Evolutionary conservation across 2,888 invertebrate species (phyloP), one percentile per base, ranked within the genome.

Genomic region (Tenthredo amoena): DNA sequence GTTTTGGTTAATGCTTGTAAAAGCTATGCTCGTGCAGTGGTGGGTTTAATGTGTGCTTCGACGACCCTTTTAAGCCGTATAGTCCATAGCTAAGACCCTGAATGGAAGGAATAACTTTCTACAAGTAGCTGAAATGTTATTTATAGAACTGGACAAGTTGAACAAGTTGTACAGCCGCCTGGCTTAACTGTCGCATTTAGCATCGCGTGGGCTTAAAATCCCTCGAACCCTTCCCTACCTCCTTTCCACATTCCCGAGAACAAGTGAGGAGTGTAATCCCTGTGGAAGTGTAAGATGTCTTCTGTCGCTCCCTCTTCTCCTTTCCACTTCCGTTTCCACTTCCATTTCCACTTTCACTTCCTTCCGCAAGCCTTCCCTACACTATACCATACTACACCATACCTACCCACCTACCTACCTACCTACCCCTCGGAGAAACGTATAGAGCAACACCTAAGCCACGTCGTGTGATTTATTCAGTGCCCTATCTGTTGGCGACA

Each of bases 211-310:
- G 83, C 71, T 82, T 81, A 68, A 82, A 71, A 81, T 37, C 21
- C 26, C 18, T 4, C 31, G 47, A 37, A 21, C 40, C 37, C 40
- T 40, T 79, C 65, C 26, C 68, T 21, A 12, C 79, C 71, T 31
- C 58, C 31, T 65, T 65, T 65, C 81, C 50, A 82, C 68, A 85
- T 85, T 85, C 85, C 85, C 26, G 47, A 40, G 68, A 79, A 85
- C 85, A 85, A 85, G 85, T 71, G 85, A 85, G 85, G 71, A 82
- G 26, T 50, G 85, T 85, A 85, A 85, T 85, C 85, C 81, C 68
- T 34, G 85, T 77, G 85, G 81, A 82, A 85, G 85, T 85, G 85
- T 85, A 81, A 85, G 85, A 85, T 85, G 85, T 81, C 85, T 82
- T 82, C 81, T 85, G 81, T 85, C 71, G 31, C 65, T 65, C 21